Conservation (phyloP, 2,888 invertebrate species). For the Hybos culiciformis region DNA sequence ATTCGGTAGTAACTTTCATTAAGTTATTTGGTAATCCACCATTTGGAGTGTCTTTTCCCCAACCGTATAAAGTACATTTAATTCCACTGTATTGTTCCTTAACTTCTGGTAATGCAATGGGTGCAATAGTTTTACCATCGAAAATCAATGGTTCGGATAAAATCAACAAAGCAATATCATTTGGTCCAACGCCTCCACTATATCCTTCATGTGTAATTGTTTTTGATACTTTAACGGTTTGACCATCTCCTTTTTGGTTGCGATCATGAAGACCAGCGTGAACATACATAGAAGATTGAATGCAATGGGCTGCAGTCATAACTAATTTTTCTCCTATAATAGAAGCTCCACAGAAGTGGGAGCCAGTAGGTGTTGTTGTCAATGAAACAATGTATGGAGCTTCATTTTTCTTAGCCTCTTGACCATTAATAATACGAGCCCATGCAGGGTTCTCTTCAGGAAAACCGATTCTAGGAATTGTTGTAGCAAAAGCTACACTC, state of each 20-base stretch:
- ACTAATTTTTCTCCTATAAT: slow-evolving; percentile 25
- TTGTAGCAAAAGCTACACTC: background rate
- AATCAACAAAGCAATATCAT: slow-evolving; percentile 42
- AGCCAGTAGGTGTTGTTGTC: slow-evolving; percentile 10
- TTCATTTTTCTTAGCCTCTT: slow-evolving; percentile 26
- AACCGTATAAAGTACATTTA: slow-evolving; percentile 15
- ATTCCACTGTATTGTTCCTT: slow-evolving; percentile 6
- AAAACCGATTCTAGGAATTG: background rate
- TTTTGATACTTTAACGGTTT: slow-evolving; percentile 20
- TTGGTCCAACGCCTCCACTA: slow-evolving; percentile 31
- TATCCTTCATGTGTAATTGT: slow-evolving; percentile 27
- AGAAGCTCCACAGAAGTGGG: slow-evolving; percentile 34
- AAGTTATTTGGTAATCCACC: slow-evolving; percentile 20
- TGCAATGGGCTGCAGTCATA: slow-evolving; percentile 34
- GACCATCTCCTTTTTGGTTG: slow-evolving; percentile 12
- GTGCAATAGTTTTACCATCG: slow-evolving; percentile 13
- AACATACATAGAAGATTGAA: slow-evolving; percentile 21
- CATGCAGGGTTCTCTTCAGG: background rate
- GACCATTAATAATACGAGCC: slow-evolving; percentile 29
- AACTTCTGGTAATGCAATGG: slow-evolving; percentile 6
- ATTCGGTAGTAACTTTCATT: slow-evolving; percentile 21
- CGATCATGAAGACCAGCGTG: slow-evolving; percentile 34
- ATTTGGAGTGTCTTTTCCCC: slow-evolving; percentile 25
- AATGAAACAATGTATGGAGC: slow-evolving; percentile 37
- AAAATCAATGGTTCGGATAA: slow-evolving; percentile 21